Conservation (phyloP, 2,888 invertebrate species). For the Archips crataeganus region DNA sequence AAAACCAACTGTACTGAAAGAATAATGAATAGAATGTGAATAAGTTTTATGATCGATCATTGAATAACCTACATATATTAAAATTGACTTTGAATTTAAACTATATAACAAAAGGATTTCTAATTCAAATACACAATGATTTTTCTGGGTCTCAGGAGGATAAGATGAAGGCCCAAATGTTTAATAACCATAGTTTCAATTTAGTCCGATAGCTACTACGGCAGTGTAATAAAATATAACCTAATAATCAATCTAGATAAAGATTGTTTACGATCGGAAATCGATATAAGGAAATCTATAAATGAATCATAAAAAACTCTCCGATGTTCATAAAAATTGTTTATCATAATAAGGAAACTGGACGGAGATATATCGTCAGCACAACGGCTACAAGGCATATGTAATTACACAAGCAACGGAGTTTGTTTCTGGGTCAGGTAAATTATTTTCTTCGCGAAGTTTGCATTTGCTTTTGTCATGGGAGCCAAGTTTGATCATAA, state of each 20-base stretch:
- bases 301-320: neutral
- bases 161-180: no score
- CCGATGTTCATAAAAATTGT: neutral
- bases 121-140: no score
- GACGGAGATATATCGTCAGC: slow-evolving; percentile 15
- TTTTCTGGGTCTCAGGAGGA: no score
- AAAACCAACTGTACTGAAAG: no score
- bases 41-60: no score
- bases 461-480: slow-evolving; percentile 18
- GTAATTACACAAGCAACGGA: slow-evolving; percentile 9
- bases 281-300: neutral
- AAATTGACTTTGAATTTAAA: no score
- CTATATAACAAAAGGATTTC: no score
- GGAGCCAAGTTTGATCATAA: slow-evolving; percentile 10
- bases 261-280: neutral
- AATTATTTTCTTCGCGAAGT: slow-evolving; percentile 16
- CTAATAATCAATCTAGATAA: neutral
- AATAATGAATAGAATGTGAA: no score
- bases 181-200: no score
- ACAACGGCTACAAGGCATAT: slow-evolving; percentile 16
- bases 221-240: neutral
- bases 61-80: no score
- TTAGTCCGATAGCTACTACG: no score
- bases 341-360: slow-evolving; percentile 17
- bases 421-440: slow-evolving; percentile 26